phyloP scores from a whole-genome alignment of 1,140 invertebrate species.

The Calliopsis andreniformis region DNA sequence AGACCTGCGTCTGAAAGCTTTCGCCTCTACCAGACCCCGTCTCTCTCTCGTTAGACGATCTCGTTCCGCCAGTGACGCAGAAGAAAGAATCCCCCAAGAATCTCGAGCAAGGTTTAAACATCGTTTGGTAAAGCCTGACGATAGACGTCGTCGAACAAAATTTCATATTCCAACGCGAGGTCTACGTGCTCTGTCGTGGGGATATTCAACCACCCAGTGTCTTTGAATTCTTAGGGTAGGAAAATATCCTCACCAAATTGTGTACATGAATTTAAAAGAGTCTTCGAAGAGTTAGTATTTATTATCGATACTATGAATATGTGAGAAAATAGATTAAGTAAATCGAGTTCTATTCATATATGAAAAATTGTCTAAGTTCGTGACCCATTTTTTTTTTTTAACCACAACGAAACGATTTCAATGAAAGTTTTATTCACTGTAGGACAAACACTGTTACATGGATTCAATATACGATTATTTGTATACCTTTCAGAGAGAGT shows the following conservation, averaged over 20 bases:
- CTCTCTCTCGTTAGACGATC: constrained; percentile 23
- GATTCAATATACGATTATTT: too few relatives aligned
- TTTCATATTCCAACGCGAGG: constrained; percentile 31
- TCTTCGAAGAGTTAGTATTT: too few relatives aligned
- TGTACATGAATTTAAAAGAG: not conserved
- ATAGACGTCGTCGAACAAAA: constrained; percentile 16
- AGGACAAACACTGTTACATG: too few relatives aligned
- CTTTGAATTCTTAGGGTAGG: constrained; percentile 4
- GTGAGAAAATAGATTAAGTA: too few relatives aligned
- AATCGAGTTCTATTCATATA: too few relatives aligned
- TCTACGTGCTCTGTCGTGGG: not conserved
- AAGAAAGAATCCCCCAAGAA: constrained; percentile 4
- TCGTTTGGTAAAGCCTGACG: constrained; percentile 28
- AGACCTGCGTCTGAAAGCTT: constrained; percentile 20
- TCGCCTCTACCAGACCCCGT: not conserved
- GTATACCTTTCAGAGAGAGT: too few relatives aligned
- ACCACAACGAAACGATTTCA: too few relatives aligned
- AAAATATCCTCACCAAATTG: not conserved
- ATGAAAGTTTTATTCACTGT: too few relatives aligned
- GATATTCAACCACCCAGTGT: not conserved
- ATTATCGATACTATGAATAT: not conserved
- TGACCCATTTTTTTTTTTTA: too few relatives aligned
- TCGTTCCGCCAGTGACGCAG: constrained; percentile 23
- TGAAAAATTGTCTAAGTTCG: too few relatives aligned
- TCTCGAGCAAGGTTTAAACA: constrained; percentile 10